Conservation (phyloP, 2,888 invertebrate species). For the Prenolepis imparis region DNA sequence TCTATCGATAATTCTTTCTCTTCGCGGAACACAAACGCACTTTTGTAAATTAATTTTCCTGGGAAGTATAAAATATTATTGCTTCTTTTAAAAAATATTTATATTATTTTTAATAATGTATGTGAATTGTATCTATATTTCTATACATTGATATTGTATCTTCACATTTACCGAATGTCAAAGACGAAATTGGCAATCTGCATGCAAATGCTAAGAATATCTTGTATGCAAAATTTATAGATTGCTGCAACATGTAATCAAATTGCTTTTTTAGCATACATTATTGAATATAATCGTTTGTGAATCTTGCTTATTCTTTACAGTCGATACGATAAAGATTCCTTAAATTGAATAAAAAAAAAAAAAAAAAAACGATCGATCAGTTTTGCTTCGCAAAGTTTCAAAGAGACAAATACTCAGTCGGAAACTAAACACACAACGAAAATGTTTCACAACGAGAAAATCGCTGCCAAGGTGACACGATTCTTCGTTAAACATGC, state of each 20-base stretch:
- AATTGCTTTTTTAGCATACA: not conserved
- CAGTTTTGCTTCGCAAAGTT: not conserved
- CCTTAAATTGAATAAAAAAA: not conserved
- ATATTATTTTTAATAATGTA: not conserved
- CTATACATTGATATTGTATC: not conserved
- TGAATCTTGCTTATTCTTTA: not conserved
- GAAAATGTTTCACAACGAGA: not conserved
- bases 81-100: not conserved
- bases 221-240: not conserved
- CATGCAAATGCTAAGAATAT: not conserved
- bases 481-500: constrained; percentile 45
- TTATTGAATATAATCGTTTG: not conserved
- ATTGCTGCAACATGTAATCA: not conserved
- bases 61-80: constrained; percentile 8
- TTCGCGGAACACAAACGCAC: not conserved
- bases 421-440: not conserved
- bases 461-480: constrained; percentile 8
- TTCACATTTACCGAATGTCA: not conserved
- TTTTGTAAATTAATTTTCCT: not conserved
- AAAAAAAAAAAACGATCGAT: not conserved
- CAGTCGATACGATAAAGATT: not conserved
- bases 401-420: not conserved
- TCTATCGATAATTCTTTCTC: not conserved
- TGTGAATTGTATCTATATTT: not conserved
- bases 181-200: not conserved